Evolutionary conservation across 2,113 vertebrate species (phyloP).

Genomic region (Clarias macrocephalus): DNA sequence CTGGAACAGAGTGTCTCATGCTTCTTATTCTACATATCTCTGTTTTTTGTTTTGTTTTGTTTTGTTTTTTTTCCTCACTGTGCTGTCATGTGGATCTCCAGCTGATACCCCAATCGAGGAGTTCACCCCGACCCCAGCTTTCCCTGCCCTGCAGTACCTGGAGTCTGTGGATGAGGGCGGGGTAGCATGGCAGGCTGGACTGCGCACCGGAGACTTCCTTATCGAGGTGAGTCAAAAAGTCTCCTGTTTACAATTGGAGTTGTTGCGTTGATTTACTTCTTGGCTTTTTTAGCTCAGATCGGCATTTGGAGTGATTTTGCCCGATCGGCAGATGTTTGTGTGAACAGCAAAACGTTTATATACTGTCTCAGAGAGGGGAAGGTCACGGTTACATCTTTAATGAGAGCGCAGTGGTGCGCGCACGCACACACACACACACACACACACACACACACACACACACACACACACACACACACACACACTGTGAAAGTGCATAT

Average conservation of each 20-base stretch:
- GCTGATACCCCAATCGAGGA: constrained; percentile 57
- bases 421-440: constrained; percentile 16
- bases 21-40: neutral
- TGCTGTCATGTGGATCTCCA: constrained; percentile 20
- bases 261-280: neutral
- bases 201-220: constrained; percentile 57
- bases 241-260: neutral
- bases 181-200: constrained; percentile 57
- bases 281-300: constrained; percentile 16
- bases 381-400: constrained; percentile 57
- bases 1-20: neutral
- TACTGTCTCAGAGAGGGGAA: constrained; percentile 42
- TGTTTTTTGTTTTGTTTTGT: constrained; percentile 4
- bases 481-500: neutral
- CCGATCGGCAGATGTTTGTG: constrained; percentile 31
- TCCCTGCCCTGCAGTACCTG: constrained; percentile 57
- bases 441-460: constrained; percentile 28
- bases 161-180: constrained; percentile 57
- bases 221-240: constrained; percentile 46
- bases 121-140: constrained; percentile 56
- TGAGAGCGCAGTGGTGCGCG: constrained; percentile 36
- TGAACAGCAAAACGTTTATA: constrained; percentile 47
- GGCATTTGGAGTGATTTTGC: constrained; percentile 18
- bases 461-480: neutral
- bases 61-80: neutral